These are phyloP conservation scores for Gymnogyps californianus DNA, from an alignment of 2,113 vertebrate species.

Conservation along the genomic window DNA sequence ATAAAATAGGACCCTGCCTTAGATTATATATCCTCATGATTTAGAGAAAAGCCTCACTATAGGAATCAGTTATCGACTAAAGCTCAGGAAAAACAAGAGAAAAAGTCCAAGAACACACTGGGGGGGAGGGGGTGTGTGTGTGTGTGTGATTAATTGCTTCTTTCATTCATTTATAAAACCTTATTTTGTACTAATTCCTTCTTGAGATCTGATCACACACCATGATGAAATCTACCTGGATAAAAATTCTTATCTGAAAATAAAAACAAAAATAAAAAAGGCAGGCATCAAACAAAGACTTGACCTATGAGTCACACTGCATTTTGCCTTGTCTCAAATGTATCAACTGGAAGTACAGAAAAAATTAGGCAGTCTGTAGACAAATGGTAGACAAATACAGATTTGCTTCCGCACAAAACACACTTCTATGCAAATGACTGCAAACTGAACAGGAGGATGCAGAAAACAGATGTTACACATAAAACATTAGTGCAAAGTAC, in stretches of 20 bases:
- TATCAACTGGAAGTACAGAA: neutral
- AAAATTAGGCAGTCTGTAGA: neutral
- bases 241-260: neutral
- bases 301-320: neutral
- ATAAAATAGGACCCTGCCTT: neutral
- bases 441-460: conserved; percentile 22
- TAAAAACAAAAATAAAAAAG: neutral
- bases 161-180: neutral
- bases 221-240: neutral
- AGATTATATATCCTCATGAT: neutral
- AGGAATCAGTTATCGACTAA: neutral
- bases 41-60: neutral
- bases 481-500: conserved; percentile 36
- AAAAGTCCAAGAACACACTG: neutral
- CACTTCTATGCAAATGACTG: neutral
- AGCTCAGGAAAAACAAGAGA: neutral
- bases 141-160: neutral
- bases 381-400: neutral
- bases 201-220: neutral
- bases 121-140: no score
- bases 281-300: neutral
- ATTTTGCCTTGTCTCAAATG: neutral
- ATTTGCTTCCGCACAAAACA: neutral
- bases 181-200: neutral
- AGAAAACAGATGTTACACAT: conserved; percentile 48